phyloP scores from a whole-genome alignment of 1,140 invertebrate genomes.

The Pseudomyrmex flavicornis region DNA sequence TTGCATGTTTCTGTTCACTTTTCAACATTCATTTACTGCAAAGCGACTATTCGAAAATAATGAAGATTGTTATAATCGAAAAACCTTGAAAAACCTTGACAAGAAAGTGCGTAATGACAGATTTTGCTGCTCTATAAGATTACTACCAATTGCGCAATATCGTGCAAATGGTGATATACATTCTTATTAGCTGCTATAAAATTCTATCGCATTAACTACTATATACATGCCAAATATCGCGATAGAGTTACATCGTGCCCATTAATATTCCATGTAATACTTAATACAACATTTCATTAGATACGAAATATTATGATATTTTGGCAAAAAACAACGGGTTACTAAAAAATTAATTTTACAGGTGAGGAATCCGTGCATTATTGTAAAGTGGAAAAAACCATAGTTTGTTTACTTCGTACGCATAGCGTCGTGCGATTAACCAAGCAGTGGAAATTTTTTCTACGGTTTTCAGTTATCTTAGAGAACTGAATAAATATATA shows the following conservation, averaged over 20 bases:
- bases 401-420: neutral
- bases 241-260: neutral
- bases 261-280: neutral
- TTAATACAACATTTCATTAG: neutral
- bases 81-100: neutral
- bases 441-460: constrained; percentile 75
- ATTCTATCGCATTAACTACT: neutral
- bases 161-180: constrained; percentile 65
- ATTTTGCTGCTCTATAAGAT: constrained; percentile 29
- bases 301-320: neutral
- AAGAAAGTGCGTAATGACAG: neutral
- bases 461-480: neutral
- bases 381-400: neutral
- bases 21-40: neutral
- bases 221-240: neutral
- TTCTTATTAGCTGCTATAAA: neutral
- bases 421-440: constrained; percentile 58
- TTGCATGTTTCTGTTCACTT: neutral
- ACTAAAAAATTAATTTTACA: neutral
- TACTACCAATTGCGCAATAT: constrained; percentile 72
- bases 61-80: neutral
- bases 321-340: neutral
- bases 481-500: too few relatives aligned
- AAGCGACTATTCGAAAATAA: neutral
- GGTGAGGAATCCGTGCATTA: constrained; percentile 49